These are phyloP conservation scores for Typhlichthys subterraneus DNA, from an alignment of 2,797 vertebrate species.

Conservation along the genomic window DNA sequence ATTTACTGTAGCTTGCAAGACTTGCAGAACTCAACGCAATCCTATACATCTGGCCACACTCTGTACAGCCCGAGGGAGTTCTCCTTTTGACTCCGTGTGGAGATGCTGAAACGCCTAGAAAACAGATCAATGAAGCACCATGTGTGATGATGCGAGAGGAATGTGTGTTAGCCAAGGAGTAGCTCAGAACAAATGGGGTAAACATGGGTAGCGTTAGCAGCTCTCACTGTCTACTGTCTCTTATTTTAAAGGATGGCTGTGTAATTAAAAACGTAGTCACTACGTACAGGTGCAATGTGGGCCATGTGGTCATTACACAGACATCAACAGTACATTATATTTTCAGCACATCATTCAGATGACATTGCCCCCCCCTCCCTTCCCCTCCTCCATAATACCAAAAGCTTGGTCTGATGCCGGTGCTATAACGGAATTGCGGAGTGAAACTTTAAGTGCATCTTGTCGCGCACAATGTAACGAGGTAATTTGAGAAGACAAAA, in stretches of 20 bases:
- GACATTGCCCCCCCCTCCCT: no score
- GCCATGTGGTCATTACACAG: no score
- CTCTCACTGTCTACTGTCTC: conserved; percentile 9
- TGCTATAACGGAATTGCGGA: no score
- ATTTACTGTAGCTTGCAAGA: conserved; percentile 4
- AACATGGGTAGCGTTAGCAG: conserved; percentile 40
- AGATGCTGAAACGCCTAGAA: conserved; percentile 56
- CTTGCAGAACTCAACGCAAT: conserved; percentile 8
- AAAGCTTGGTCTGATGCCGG: no score
- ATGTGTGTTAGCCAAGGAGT: conserved; percentile 17
- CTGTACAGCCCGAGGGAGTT: conserved; percentile 37
- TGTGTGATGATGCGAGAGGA: conserved; percentile 58
- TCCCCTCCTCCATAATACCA: no score
- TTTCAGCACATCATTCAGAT: no score
- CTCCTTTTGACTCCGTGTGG: conserved; percentile 47
- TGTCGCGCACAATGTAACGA: no score
- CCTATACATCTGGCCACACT: conserved; percentile 14
- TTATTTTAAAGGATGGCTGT: no score
- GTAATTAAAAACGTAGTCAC: background rate
- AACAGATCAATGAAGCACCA: conserved; percentile 67
- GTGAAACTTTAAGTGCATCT: no score
- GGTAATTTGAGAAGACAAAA: background rate
- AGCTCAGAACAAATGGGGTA: conserved; percentile 48
- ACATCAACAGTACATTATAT: no score
- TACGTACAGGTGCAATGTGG: no score